phyloP scores from a whole-genome alignment of 1,140 invertebrate species.

The Pseudomyrmex dendroicus region DNA sequence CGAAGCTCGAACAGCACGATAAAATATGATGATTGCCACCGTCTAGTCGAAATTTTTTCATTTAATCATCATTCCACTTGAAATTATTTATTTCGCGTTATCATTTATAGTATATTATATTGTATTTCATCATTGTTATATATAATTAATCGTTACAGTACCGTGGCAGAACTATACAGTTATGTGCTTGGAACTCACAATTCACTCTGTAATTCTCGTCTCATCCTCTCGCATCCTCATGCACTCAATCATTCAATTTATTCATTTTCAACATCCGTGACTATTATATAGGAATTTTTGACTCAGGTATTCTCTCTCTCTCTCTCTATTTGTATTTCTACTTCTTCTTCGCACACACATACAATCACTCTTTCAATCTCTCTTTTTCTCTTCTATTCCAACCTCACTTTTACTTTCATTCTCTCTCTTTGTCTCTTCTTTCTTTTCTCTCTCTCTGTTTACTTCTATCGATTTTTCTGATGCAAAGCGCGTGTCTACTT shows the following conservation, averaged over 20 bases:
- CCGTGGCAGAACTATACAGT: conserved; percentile 81
- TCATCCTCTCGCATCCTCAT: neutral
- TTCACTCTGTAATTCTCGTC: conserved; percentile 15
- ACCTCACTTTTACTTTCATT: conserved; percentile 35
- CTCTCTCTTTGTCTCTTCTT: conserved; percentile 1
- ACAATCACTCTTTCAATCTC: neutral
- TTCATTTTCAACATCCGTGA: neutral
- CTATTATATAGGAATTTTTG: conserved; percentile 12
- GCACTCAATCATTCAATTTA: neutral
- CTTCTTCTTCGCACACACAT: neutral
- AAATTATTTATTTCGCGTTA: conserved; percentile 69
- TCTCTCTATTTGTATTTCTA: conserved; percentile 1
- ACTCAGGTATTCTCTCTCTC: neutral
- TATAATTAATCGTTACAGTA: conserved; percentile 82
- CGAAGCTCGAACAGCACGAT: conserved; percentile 77
- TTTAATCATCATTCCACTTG: conserved; percentile 64
- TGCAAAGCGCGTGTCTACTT: conserved; percentile 24
- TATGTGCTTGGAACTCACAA: conserved; percentile 69
- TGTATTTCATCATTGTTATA: conserved; percentile 78
- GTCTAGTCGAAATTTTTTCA: conserved; percentile 31
- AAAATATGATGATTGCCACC: conserved; percentile 47
- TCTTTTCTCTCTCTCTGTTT: conserved; percentile 35
- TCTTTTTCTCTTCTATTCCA: conserved; percentile 34
- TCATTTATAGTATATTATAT: conserved; percentile 81
- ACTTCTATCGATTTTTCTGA: conserved; percentile 59